Conservation (phyloP, 2,888 invertebrate species). For the Oligia strigilis region DNA sequence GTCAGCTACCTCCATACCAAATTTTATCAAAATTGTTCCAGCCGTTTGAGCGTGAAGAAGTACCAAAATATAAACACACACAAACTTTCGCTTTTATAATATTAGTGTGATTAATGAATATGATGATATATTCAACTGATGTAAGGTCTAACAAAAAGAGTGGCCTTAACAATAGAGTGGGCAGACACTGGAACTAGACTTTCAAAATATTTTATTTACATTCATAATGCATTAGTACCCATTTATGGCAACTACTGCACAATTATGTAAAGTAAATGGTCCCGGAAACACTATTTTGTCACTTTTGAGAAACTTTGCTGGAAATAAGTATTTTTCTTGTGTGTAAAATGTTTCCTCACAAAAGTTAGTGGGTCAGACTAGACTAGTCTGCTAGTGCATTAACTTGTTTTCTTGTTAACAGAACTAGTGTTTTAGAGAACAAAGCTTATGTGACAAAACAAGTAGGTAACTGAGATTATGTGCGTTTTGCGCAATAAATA, state of each 20-base stretch:
- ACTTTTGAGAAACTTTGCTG: slow-evolving; percentile 7
- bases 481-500: slow-evolving; percentile 1
- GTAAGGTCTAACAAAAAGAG: not conserved
- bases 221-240: not conserved
- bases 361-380: slow-evolving; percentile 30
- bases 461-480: not conserved
- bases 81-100: too few species aligned
- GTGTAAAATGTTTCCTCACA: slow-evolving; percentile 19
- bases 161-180: not conserved
- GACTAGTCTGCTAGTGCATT: slow-evolving; percentile 32
- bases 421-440: slow-evolving; percentile 21
- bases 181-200: not conserved
- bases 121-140: not conserved
- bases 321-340: slow-evolving; percentile 20
- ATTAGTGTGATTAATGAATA: too few species aligned
- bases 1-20: too few species aligned
- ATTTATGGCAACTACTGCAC: slow-evolving; percentile 3
- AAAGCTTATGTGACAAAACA: slow-evolving; percentile 6
- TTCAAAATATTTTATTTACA: not conserved
- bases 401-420: slow-evolving; percentile 28
- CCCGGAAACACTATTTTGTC: slow-evolving; percentile 15
- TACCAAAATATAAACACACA: too few species aligned
- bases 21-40: too few species aligned
- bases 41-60: too few species aligned
- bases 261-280: slow-evolving; percentile 41